A percentile compares a stretch with the other conserved stretches of the same genome.
These are phyloP conservation scores for Anarsia innoxiella DNA, from an alignment of 2,888 invertebrate species.

Conservation along the genomic window DNA sequence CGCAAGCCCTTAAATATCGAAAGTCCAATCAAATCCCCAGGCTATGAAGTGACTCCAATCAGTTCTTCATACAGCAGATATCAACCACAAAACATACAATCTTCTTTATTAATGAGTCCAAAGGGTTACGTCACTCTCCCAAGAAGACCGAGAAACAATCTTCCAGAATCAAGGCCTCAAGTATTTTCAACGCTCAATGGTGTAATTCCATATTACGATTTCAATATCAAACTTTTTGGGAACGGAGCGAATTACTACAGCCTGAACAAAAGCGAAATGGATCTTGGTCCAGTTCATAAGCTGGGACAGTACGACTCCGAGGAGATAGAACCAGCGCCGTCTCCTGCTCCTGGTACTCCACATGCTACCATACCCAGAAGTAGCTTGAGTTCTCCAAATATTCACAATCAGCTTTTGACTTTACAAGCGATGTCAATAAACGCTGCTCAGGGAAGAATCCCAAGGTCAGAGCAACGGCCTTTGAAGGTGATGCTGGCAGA, in stretches of 20 bases:
- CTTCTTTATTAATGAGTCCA: constrained; percentile 77
- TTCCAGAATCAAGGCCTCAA: constrained; percentile 71
- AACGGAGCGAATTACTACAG: constrained; percentile 86
- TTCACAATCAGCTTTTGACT: constrained; percentile 65
- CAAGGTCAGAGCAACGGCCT: constrained; percentile 51
- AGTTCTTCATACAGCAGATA: constrained; percentile 57
- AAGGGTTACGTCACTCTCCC: constrained; percentile 92
- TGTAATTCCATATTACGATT: constrained; percentile 79
- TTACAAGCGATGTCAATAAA: constrained; percentile 54
- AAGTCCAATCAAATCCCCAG: constrained; percentile 60
- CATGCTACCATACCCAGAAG: constrained; percentile 63
- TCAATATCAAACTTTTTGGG: constrained; percentile 89
- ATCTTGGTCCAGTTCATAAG: constrained; percentile 71
- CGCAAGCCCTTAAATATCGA: constrained; percentile 23
- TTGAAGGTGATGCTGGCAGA: constrained; percentile 54
- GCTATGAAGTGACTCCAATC: constrained; percentile 43
- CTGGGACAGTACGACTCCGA: constrained; percentile 68
- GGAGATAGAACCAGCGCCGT: constrained; percentile 63
- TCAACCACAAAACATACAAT: constrained; percentile 78
- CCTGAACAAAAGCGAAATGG: constrained; percentile 81
- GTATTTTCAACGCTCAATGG: constrained; percentile 62
- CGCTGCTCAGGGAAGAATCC: constrained; percentile 22
- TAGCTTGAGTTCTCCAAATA: constrained; percentile 70
- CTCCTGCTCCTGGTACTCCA: constrained; percentile 70
- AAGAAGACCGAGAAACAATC: constrained; percentile 83